Base-by-base conservation (phyloP, 1,140 invertebrate species). In the Drosophila subobscura region DNA sequence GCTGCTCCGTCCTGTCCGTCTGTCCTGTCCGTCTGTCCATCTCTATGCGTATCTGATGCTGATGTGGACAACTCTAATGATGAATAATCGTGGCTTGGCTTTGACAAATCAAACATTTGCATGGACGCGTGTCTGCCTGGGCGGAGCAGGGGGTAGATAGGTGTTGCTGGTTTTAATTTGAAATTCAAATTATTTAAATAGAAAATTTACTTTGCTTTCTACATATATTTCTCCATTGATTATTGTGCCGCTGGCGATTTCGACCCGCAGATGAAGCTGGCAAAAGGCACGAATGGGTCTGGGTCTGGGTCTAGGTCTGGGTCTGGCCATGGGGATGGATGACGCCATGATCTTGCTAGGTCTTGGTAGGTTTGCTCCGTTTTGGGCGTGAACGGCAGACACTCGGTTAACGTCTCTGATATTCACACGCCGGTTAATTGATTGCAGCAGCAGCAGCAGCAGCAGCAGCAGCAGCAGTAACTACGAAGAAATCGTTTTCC, bases 381-480 rank as follows among this genome's bases (percentile, higher is more conserved):
- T 20, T 20, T 20, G 29, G 78, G 79, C 79, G 79, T 77, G 42
- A 50, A 70, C 63, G 70, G 37, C 55, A 78, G 65, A 63, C 63
- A 66, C 55, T 55, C 65, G 66, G 25, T 47, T 70, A 70, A 68
- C 33, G 63, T 56, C 55, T 79, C 66, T 67, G 66, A 63, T 71
- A 81, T 86, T 85, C 80, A 85, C 80, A 85, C 80, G 81, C 81
- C 57, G 77, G 55, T 73, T 81, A 85, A 85, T 85, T 81, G 73
- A 84, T 77, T 83, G 60, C 44, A 41, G 33, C 27, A 5, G 27
- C 1, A n/a, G n/a, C n/a, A 29, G 27, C 27, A 29, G 27, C 27
- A 3, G 27, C 3, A 27, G 27, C 27, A 3, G 27, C 8, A 33
- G 8, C 29, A 33, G 29, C 33, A 59, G 52, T 71, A 77, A 71